Conservation (phyloP, 2,888 invertebrate species). For the Helleia helle region DNA sequence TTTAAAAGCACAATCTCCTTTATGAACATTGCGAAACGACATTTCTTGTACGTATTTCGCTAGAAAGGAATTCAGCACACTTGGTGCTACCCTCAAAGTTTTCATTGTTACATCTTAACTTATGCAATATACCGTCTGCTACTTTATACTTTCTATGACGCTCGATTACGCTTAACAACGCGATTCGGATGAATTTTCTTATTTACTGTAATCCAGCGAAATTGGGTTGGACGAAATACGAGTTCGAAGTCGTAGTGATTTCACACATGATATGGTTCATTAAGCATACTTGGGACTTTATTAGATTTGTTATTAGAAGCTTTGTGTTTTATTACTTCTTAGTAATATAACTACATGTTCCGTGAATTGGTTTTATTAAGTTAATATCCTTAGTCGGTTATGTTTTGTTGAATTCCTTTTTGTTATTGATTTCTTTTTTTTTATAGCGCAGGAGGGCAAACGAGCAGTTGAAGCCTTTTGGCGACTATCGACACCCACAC, state of each 20-base stretch:
- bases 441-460: too few species aligned
- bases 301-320: constrained; percentile 26
- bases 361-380: background rate
- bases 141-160: constrained; percentile 69
- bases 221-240: constrained; percentile 43
- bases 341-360: background rate
- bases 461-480: too few species aligned
- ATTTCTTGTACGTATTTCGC: constrained; percentile 42
- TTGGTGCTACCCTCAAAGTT: constrained; percentile 63
- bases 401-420: too few species aligned
- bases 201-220: constrained; percentile 64
- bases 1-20: constrained; percentile 5
- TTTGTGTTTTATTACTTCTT: constrained; percentile 23
- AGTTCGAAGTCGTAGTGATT: constrained; percentile 46
- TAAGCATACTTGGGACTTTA: constrained; percentile 37
- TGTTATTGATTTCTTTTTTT: too few species aligned
- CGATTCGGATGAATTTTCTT: constrained; percentile 66
- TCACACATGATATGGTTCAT: constrained; percentile 53
- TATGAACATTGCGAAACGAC: constrained; percentile 36
- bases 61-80: constrained; percentile 60
- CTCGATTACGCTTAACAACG: constrained; percentile 71
- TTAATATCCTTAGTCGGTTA: too few species aligned
- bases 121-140: constrained; percentile 69
- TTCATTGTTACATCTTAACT: constrained; percentile 70
- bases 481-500: too few species aligned